These are phyloP conservation scores for Oryzias celebensis DNA, from an alignment of 2,113 vertebrate species.

Conservation along the genomic window DNA sequence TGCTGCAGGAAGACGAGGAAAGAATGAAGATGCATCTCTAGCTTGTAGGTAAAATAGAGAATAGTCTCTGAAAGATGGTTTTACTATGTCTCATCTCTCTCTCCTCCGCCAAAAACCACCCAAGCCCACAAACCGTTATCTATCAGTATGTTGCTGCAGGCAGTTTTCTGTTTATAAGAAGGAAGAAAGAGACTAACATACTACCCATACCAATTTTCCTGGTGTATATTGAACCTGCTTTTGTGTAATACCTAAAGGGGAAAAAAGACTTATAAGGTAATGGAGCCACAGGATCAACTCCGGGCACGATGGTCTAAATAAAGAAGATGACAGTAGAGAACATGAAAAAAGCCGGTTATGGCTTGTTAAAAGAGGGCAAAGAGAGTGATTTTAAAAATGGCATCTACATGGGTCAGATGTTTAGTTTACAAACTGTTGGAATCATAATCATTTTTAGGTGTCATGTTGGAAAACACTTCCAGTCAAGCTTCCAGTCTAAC, in stretches of 20 bases:
- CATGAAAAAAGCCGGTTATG: constrained; percentile 3
- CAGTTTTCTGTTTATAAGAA: neutral
- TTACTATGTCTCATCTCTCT: constrained; percentile 20
- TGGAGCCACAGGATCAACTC: constrained; percentile 37
- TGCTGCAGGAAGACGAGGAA: constrained; percentile 17
- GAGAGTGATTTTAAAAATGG: constrained; percentile 3
- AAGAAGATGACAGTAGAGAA: constrained; percentile 12
- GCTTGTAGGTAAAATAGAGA: constrained; percentile 39
- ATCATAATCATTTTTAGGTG: no score
- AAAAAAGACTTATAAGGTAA: constrained; percentile 23
- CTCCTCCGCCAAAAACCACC: constrained; percentile 31
- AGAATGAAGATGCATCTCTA: constrained; percentile 48
- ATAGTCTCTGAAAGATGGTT: constrained; percentile 66
- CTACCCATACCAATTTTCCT: neutral
- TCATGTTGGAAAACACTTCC: no score
- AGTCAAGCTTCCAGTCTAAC: no score
- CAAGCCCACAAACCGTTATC: constrained; percentile 39
- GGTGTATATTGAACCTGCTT: constrained; percentile 10
- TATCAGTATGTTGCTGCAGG: constrained; percentile 13
- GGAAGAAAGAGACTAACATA: constrained; percentile 21
- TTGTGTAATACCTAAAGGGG: constrained; percentile 20
- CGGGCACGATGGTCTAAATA: constrained; percentile 28
- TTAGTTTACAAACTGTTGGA: constrained; percentile 8
- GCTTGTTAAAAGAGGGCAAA: constrained; percentile 15
- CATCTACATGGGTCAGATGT: neutral